Conservation (phyloP, 92 coral and sea anemone genomes). For the Phymanthus crucifer region DNA sequence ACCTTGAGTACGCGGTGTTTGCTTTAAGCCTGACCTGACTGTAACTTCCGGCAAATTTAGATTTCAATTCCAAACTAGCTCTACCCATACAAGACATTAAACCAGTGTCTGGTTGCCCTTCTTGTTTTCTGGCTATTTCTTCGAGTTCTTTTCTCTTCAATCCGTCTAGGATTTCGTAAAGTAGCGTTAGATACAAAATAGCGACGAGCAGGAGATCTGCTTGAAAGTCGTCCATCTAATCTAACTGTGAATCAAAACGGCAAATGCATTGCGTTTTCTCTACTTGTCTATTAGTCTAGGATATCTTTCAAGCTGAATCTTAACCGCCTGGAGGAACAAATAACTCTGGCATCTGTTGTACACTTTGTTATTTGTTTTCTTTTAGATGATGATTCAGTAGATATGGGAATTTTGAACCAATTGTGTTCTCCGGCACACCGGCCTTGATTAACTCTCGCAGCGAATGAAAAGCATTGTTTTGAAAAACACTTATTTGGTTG, state of each 20-base stretch:
- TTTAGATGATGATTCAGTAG: not conserved
- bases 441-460: not conserved
- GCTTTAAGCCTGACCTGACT: not conserved
- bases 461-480: not conserved
- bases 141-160: conserved; percentile 9
- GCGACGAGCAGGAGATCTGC: conserved; percentile 27
- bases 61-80: not conserved
- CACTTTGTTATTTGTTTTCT: conserved; percentile 1
- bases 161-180: conserved; percentile 54
- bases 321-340: conserved; percentile 1
- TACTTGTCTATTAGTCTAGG: not conserved
- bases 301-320: not conserved
- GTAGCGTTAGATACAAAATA: conserved; percentile 43
- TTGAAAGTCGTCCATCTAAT: conserved; percentile 42
- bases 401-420: conserved; percentile 2
- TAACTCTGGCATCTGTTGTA: not conserved
- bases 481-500: not conserved
- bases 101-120: not conserved
- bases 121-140: not conserved
- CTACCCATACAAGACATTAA: not conserved
- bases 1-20: not conserved
- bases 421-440: not conserved
- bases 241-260: not conserved
- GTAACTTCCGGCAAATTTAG: conserved; percentile 3
- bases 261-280: conserved; percentile 11